Evolutionary conservation across 2,888 invertebrate genomes (phyloP).

Genomic region (Nemotelus pantherinus): DNA sequence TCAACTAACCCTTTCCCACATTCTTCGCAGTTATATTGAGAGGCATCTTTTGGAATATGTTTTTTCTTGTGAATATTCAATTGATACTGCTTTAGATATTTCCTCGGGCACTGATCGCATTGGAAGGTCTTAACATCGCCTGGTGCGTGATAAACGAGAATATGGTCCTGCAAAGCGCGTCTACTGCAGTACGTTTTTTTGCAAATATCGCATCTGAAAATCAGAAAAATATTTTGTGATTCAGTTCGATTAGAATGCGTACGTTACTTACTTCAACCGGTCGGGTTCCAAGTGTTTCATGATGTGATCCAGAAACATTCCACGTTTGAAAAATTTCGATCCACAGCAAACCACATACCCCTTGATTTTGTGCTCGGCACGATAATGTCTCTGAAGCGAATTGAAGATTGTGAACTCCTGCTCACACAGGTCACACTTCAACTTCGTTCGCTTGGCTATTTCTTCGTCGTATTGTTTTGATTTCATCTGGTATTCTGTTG

Average conservation of each 20-base stretch:
- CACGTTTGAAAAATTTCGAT: constrained; percentile 41
- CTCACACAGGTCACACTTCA: constrained; percentile 47
- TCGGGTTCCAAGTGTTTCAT: constrained; percentile 47
- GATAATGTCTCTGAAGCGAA: constrained; percentile 45
- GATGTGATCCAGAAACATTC: constrained; percentile 47
- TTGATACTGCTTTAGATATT: constrained; percentile 45
- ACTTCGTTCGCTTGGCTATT: constrained; percentile 44
- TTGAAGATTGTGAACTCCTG: constrained; percentile 40
- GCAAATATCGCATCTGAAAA: constrained; percentile 33
- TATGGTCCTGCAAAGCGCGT: constrained; percentile 33
- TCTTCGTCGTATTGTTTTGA: constrained; percentile 38
- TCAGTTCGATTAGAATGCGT: not conserved
- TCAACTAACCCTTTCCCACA: constrained; percentile 43
- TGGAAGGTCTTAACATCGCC: constrained; percentile 30
- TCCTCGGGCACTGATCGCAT: constrained; percentile 48
- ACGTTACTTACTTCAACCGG: constrained; percentile 40
- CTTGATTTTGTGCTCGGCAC: constrained; percentile 38
- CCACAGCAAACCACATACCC: constrained; percentile 49
- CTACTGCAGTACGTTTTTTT: constrained; percentile 36
- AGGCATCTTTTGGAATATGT: constrained; percentile 29
- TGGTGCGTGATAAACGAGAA: constrained; percentile 17
- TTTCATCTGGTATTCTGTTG: constrained; percentile 36
- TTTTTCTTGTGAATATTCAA: constrained; percentile 42
- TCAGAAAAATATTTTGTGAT: not conserved
- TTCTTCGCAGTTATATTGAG: constrained; percentile 35